Evolutionary conservation across 2,113 vertebrate species (phyloP).

Genomic region (Oncorhynchus masou): DNA sequence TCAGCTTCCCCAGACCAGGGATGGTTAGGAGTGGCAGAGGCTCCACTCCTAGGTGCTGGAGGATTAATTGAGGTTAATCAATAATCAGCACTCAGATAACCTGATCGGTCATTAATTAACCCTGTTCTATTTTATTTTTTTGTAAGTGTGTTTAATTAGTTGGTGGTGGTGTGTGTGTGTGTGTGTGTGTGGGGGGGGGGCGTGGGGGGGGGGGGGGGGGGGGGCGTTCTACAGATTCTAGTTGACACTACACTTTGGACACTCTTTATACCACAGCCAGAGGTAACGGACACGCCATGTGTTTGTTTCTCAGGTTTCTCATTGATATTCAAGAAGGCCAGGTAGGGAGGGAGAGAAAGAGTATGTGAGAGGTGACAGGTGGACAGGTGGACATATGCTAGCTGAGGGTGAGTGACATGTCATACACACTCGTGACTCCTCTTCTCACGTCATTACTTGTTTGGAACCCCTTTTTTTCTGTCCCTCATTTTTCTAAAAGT

Average conservation of each 20-base stretch:
- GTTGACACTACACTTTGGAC: neutral
- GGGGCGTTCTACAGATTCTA: neutral
- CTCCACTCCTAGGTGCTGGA: neutral
- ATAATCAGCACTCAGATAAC: neutral
- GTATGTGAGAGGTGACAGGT: slow-evolving; percentile 37
- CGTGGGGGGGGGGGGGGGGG: slow-evolving; percentile 9
- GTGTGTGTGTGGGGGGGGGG: too few species aligned
- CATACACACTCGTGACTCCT: slow-evolving; percentile 13
- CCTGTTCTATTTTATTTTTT: slow-evolving; percentile 10
- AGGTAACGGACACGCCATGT: slow-evolving; percentile 11
- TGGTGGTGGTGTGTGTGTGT: too few species aligned
- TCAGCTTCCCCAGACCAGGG: neutral
- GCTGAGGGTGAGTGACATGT: slow-evolving; percentile 5
- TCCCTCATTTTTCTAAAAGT: neutral
- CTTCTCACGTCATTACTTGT: slow-evolving; percentile 24
- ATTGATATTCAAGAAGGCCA: slow-evolving; percentile 54
- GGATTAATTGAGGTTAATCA: slow-evolving; percentile 8
- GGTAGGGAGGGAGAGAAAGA: slow-evolving; percentile 25
- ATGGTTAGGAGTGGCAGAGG: neutral
- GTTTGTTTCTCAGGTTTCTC: slow-evolving; percentile 52
- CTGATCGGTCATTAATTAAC: neutral
- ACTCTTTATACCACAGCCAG: neutral
- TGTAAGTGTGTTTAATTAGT: neutral
- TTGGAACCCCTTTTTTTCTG: neutral
- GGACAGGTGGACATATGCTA: slow-evolving; percentile 18